A percentile compares a stretch with the other conserved stretches of the same genome.
These are phyloP conservation scores for Xestoiulus laeticollis DNA, from an alignment of 2,888 invertebrate species.

Conservation along the genomic window DNA sequence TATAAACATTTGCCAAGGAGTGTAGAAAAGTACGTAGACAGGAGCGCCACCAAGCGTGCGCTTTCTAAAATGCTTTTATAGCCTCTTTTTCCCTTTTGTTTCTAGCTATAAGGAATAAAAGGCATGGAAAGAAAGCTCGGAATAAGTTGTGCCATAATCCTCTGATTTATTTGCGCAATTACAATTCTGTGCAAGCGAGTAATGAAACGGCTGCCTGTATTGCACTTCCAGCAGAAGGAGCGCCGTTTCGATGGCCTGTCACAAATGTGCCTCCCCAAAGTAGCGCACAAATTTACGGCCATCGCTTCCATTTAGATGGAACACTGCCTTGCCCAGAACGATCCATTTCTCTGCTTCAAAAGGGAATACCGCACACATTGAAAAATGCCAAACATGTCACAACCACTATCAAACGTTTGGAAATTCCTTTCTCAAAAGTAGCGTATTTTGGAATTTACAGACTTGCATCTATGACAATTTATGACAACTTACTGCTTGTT, in stretches of 20 bases:
- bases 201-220: slow-evolving; percentile 25
- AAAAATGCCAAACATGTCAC: no score
- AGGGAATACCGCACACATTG: background rate
- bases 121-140: background rate
- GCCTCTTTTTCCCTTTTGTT: slow-evolving; percentile 29
- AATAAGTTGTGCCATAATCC: slow-evolving; percentile 1
- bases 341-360: background rate
- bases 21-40: background rate
- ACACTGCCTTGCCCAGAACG: background rate
- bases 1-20: background rate
- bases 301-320: slow-evolving; percentile 31
- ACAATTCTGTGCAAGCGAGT: background rate
- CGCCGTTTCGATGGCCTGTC: slow-evolving; percentile 16
- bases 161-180: slow-evolving; percentile 15
- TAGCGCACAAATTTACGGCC: background rate
- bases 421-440: no score
- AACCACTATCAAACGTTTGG: no score
- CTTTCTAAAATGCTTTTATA: background rate
- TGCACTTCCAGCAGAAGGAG: background rate
- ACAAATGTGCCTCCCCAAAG: background rate
- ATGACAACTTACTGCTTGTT: no score
- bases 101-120: background rate
- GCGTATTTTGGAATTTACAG: no score
- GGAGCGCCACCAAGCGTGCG: background rate
- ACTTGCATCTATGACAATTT: no score